A percentile compares a stretch with the other conserved stretches of the same genome.
phyloP scores from a whole-genome alignment of 2,888 invertebrate species.

The Pemphredon lugubris region DNA sequence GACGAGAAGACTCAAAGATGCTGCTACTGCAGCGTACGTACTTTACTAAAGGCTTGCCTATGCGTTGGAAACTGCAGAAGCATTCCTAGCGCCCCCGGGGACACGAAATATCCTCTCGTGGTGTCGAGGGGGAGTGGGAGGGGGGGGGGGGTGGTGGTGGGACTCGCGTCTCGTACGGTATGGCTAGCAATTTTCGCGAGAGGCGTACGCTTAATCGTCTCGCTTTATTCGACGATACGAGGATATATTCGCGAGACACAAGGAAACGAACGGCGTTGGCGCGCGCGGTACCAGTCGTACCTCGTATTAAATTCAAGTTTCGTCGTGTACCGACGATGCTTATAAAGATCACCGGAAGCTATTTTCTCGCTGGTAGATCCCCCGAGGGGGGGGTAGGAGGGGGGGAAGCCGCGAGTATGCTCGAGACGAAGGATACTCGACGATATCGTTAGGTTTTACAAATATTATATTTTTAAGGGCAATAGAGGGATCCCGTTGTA shows the following conservation, averaged over 20 bases:
- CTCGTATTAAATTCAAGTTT: conserved; percentile 28
- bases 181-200: conserved; percentile 57
- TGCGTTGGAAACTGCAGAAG: conserved; percentile 42
- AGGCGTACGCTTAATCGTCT: conserved; percentile 61
- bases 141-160: no score
- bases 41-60: conserved; percentile 23
- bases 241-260: conserved; percentile 21
- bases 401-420: no score
- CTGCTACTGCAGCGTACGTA: conserved; percentile 55
- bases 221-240: conserved; percentile 56
- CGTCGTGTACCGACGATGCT: conserved; percentile 4
- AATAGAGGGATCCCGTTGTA: no score
- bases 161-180: conserved; percentile 41
- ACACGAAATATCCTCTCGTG: conserved; percentile 62
- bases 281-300: conserved; percentile 31
- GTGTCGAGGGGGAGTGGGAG: no score
- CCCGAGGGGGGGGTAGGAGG: not conserved
- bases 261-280: conserved; percentile 37
- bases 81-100: conserved; percentile 54
- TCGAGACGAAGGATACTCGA: no score
- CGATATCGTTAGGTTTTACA: no score
- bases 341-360: not conserved
- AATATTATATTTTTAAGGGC: no score
- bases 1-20: conserved; percentile 64
- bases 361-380: not conserved